A percentile compares a stretch with the other conserved stretches of the same genome.
These are phyloP conservation scores for Volucella inflata DNA, from an alignment of 2,888 invertebrate species.

Conservation along the genomic window DNA sequence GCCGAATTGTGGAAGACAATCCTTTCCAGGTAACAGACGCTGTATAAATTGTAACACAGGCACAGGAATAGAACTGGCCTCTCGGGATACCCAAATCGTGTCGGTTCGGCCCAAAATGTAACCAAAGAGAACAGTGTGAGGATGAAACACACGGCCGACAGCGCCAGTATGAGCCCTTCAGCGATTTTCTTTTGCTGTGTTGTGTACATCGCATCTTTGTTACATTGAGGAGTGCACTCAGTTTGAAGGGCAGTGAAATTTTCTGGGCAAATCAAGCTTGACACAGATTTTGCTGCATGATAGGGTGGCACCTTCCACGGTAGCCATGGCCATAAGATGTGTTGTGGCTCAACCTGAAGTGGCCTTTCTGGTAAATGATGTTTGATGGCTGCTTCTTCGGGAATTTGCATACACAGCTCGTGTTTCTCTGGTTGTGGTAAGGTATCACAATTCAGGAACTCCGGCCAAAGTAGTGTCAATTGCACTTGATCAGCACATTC, in stretches of 20 bases:
- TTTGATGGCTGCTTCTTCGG: slow-evolving; percentile 77
- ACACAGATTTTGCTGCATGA: slow-evolving; percentile 73
- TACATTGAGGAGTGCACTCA: slow-evolving; percentile 86
- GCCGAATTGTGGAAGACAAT: slow-evolving; percentile 85
- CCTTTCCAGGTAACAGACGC: slow-evolving; percentile 89
- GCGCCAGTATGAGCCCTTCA: slow-evolving; percentile 90
- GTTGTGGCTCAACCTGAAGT: slow-evolving; percentile 67
- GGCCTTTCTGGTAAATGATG: slow-evolving; percentile 67
- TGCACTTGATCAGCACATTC: slow-evolving; percentile 88
- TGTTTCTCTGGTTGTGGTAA: slow-evolving; percentile 90
- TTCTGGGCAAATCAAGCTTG: slow-evolving; percentile 85
- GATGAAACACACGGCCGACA: slow-evolving; percentile 91
- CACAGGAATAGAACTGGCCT: slow-evolving; percentile 95
- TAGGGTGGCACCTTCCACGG: slow-evolving; percentile 80
- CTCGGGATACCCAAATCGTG: slow-evolving; percentile 96
- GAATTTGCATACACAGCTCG: slow-evolving; percentile 91
- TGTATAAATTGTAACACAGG: slow-evolving; percentile 92
- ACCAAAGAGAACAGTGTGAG: slow-evolving; percentile 92
- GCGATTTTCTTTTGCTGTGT: slow-evolving; percentile 88
- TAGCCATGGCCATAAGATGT: slow-evolving; percentile 82
- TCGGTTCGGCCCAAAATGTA: slow-evolving; percentile 95
- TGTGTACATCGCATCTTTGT: slow-evolving; percentile 88
- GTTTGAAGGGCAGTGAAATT: slow-evolving; percentile 86
- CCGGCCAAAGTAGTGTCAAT: slow-evolving; percentile 88
- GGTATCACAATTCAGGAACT: slow-evolving; percentile 90